Conservation (phyloP, 92 coral and sea anemone species). For the Muricea muricata region DNA sequence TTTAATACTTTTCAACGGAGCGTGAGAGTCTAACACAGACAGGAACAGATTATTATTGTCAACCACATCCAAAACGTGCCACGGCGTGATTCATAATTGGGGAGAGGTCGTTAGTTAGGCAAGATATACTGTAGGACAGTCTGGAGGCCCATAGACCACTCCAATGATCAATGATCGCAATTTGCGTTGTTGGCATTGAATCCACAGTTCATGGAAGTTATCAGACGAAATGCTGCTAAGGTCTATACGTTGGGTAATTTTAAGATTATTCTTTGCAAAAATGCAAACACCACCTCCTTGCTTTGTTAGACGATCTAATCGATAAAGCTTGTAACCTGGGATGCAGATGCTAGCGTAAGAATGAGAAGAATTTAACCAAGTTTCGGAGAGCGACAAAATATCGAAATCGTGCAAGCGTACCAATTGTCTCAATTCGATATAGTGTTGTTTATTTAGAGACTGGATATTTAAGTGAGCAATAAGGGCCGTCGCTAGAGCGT, state of each 20-base stretch:
- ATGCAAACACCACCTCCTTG: slow-evolving; percentile 36
- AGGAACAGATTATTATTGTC: no score
- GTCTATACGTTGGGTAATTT: slow-evolving; percentile 29
- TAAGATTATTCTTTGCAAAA: slow-evolving; percentile 12
- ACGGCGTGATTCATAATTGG: background rate
- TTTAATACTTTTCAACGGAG: no score
- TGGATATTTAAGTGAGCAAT: slow-evolving; percentile 30
- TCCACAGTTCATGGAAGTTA: slow-evolving; percentile 41
- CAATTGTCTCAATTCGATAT: slow-evolving; percentile 5
- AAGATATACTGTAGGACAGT: slow-evolving; percentile 15
- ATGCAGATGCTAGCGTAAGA: slow-evolving; percentile 27
- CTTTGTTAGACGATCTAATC: slow-evolving; percentile 31
- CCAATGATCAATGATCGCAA: slow-evolving; percentile 31
- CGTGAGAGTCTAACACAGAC: no score
- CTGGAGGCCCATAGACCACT: slow-evolving; percentile 37
- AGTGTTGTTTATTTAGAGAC: slow-evolving; percentile 26
- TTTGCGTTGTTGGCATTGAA: slow-evolving; percentile 13
- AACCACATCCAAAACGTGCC: no score
- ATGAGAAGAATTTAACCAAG: slow-evolving; percentile 38
- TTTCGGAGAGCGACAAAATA: slow-evolving; percentile 30
- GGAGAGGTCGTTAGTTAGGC: background rate
- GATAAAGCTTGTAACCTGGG: slow-evolving; percentile 22
- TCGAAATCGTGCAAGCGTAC: slow-evolving; percentile 39
- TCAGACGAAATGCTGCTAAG: slow-evolving; percentile 28
- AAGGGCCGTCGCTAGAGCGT: no score